These are phyloP conservation scores for Eupithecia centaureata DNA, from an alignment of 2,888 invertebrate species.

Conservation along the genomic window DNA sequence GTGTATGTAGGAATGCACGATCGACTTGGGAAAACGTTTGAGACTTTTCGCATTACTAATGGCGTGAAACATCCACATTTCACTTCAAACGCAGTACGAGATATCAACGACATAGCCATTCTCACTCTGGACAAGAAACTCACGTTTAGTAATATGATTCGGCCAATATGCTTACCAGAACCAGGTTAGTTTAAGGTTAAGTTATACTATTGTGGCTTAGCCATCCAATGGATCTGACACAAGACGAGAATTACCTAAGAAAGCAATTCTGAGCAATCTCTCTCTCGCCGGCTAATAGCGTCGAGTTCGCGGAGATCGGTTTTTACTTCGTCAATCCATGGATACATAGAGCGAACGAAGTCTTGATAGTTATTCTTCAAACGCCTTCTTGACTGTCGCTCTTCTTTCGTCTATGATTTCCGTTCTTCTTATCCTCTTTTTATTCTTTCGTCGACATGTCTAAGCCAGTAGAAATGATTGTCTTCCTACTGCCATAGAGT, in stretches of 20 bases:
- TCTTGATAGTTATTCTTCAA: background rate
- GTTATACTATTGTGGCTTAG: background rate
- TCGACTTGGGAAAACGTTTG: conserved; percentile 62
- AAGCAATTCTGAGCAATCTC: background rate
- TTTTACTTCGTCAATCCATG: background rate
- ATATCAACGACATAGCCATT: conserved; percentile 84
- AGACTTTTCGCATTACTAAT: conserved; percentile 54
- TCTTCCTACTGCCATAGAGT: too few relatives aligned
- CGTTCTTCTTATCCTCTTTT: too few relatives aligned
- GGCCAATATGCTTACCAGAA: conserved; percentile 80
- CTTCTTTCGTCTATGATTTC: too few relatives aligned
- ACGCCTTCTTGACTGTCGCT: background rate
- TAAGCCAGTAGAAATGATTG: background rate
- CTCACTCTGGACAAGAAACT: conserved; percentile 75
- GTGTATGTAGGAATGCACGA: conserved; percentile 82
- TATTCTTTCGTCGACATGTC: background rate
- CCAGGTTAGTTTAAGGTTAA: conserved; percentile 50
- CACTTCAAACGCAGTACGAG: conserved; percentile 80
- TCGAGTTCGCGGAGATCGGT: background rate
- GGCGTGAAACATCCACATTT: conserved; percentile 79
- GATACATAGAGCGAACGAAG: background rate
- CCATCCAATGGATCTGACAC: background rate
- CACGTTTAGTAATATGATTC: conserved; percentile 70
- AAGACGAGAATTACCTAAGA: too few relatives aligned
- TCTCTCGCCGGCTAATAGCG: background rate